Percentiles rank a stretch among this genome's conserved stretches.
Evolutionary conservation across 2,797 vertebrate genomes (phyloP).

Genomic region (Pseudochirops corinnae): DNA sequence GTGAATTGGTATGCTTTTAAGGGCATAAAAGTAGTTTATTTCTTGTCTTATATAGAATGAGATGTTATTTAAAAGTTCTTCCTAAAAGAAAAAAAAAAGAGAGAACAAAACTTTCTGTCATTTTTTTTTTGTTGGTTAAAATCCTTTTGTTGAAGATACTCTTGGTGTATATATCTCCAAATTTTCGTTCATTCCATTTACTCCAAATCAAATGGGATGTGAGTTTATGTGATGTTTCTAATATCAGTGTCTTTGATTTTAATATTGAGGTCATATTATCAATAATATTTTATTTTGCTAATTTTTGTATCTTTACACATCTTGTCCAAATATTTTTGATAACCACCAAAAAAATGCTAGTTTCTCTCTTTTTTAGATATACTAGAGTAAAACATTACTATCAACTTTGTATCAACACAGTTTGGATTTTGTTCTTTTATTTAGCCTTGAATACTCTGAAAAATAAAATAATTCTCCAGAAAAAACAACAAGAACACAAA

Average conservation of each 20-base stretch:
- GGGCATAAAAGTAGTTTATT: no score
- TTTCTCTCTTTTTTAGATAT: not conserved
- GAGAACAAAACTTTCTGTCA: not conserved
- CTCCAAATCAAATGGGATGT: conserved; percentile 25
- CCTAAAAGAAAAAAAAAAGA: not conserved
- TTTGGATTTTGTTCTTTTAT: not conserved
- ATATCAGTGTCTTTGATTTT: conserved; percentile 1
- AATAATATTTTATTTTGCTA: not conserved
- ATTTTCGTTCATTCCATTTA: not conserved
- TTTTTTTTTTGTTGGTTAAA: not conserved
- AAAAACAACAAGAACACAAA: not conserved
- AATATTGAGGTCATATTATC: not conserved
- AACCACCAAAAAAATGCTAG: not conserved
- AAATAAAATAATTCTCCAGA: not conserved
- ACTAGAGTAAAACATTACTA: not conserved
- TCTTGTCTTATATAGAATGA: not conserved
- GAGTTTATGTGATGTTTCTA: not conserved
- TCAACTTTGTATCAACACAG: not conserved
- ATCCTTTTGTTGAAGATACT: not conserved
- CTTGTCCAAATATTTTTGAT: not conserved
- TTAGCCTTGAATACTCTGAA: not conserved
- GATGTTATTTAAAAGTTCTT: not conserved
- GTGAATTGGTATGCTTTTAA: not conserved
- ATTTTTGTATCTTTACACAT: not conserved
- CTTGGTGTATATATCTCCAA: not conserved